Conservation (phyloP, 2,888 invertebrate genomes). For the Cheilosia vulpina region DNA sequence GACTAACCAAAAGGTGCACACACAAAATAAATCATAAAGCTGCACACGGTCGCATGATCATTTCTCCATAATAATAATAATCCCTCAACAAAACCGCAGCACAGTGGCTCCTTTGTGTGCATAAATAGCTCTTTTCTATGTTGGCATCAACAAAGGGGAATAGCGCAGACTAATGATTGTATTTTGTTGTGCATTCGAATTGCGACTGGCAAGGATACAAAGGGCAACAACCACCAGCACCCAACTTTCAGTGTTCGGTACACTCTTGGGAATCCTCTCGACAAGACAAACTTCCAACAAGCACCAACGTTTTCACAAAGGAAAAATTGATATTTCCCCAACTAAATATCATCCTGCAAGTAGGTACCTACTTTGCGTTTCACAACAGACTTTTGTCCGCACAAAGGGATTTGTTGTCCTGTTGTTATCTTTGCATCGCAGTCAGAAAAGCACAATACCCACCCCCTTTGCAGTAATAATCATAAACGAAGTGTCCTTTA, state of each 20-base stretch:
- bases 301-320: background rate
- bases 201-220: constrained; percentile 1
- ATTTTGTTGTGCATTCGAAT: constrained; percentile 5
- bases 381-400: constrained; percentile 16
- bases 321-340: constrained; percentile 11
- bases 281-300: background rate
- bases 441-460: background rate
- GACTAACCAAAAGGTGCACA: too few species aligned
- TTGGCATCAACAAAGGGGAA: background rate
- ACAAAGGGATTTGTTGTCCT: constrained; percentile 3
- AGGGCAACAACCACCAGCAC: background rate
- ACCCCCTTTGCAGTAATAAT: constrained; percentile 1
- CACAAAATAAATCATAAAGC: too few species aligned
- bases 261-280: background rate
- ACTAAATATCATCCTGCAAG: constrained; percentile 19
- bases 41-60: background rate
- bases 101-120: constrained; percentile 9
- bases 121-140: background rate
- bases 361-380: background rate
- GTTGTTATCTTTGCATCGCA: constrained; percentile 13
- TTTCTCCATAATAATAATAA: background rate
- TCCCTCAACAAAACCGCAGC: background rate
- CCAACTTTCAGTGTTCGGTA: background rate
- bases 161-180: constrained; percentile 19
- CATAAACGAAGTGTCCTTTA: constrained; percentile 25